Percentiles rank a stretch among this genome's conserved stretches.
Evolutionary conservation across 2,797 vertebrate species (phyloP).

Genomic region (Gymnodraco acuticeps): DNA sequence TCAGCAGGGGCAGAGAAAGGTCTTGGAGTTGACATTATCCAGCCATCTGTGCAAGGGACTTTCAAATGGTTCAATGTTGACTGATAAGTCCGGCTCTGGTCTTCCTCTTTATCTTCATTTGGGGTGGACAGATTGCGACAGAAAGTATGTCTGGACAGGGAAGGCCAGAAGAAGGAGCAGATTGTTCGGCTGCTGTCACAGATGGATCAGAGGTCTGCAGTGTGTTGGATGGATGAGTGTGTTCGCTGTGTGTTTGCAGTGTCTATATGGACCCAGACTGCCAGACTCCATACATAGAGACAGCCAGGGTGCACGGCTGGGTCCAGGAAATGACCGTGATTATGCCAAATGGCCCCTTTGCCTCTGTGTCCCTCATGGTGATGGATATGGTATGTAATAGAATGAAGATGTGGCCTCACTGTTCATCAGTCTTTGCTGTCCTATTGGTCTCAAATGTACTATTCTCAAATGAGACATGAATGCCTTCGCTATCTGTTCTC

Average conservation of each 20-base stretch:
- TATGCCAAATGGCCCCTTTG: conserved; percentile 69
- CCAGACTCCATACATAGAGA: conserved; percentile 77
- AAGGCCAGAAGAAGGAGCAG: conserved; percentile 84
- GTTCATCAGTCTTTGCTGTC: conserved; percentile 21
- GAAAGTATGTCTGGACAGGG: conserved; percentile 77
- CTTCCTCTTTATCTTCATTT: conserved; percentile 88
- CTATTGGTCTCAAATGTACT: conserved; percentile 16
- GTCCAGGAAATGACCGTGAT: conserved; percentile 77
- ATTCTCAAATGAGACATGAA: background rate
- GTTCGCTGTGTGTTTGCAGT: conserved; percentile 66
- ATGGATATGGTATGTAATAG: conserved; percentile 76
- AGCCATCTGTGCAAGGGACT: conserved; percentile 80
- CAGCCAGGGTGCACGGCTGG: conserved; percentile 47
- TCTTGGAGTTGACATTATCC: conserved; percentile 82
- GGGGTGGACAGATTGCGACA: conserved; percentile 71
- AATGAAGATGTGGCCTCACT: conserved; percentile 42
- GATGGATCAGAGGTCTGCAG: conserved; percentile 75
- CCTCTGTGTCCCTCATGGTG: conserved; percentile 58
- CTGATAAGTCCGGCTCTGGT: conserved; percentile 86
- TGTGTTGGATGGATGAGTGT: conserved; percentile 69
- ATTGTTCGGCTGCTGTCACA: conserved; percentile 79
- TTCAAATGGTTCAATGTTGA: conserved; percentile 79
- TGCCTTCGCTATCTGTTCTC: background rate
- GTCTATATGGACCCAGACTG: conserved; percentile 75
- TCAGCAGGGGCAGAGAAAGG: conserved; percentile 38